Evolutionary conservation across 2,797 vertebrate genomes (phyloP).

Genomic region (Paramormyrops hopkinsi): DNA sequence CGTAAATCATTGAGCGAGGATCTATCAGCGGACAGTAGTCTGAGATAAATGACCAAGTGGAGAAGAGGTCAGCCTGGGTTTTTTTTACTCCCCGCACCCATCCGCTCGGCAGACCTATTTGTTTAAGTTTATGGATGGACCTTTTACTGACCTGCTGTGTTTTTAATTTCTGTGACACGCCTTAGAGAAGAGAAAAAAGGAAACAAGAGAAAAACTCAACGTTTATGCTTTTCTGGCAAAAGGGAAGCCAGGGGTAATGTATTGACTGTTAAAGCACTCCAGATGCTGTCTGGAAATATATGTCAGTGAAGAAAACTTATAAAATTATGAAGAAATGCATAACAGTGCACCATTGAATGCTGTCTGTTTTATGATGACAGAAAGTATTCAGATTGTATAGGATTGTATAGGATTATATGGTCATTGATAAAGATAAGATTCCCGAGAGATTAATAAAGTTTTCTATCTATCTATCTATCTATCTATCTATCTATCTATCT

Average conservation of each 20-base stretch:
- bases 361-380: neutral
- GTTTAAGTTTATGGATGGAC: conserved; percentile 84
- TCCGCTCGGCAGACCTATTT: conserved; percentile 78
- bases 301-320: conserved; percentile 36
- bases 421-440: neutral
- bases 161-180: conserved; percentile 78
- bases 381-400: neutral
- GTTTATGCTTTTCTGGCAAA: conserved; percentile 61
- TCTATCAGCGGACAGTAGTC: conserved; percentile 95
- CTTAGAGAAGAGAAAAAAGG: conserved; percentile 56
- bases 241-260: conserved; percentile 57
- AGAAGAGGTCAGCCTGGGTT: conserved; percentile 95
- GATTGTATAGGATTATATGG: neutral
- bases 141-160: conserved; percentile 77
- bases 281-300: conserved; percentile 42
- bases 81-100: conserved; percentile 78
- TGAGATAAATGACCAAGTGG: conserved; percentile 95
- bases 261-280: conserved; percentile 65
- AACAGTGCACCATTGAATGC: neutral
- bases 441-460: no score
- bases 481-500: no score
- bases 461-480: no score
- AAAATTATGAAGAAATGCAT: conserved; percentile 51
- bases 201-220: conserved; percentile 42
- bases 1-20: conserved; percentile 96